phyloP scores from a whole-genome alignment of 2,113 vertebrate species.

The Bufo bufo region DNA sequence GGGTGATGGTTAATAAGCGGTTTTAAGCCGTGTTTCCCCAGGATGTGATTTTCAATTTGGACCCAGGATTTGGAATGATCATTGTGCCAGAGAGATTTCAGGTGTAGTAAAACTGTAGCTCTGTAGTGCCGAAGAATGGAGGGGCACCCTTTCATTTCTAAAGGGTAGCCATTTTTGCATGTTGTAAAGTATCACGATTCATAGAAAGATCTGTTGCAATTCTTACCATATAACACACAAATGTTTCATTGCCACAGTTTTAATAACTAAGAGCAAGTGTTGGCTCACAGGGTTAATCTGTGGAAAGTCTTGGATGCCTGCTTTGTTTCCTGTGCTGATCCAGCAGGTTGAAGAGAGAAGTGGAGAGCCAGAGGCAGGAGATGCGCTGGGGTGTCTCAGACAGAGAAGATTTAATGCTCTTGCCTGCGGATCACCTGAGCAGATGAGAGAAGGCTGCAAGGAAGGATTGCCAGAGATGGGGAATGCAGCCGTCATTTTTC shows the following conservation, averaged over 20 bases:
- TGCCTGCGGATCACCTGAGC: slow-evolving; percentile 57
- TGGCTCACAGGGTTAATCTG: slow-evolving; percentile 37
- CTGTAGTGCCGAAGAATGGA: no score
- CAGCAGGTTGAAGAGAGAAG: slow-evolving; percentile 57
- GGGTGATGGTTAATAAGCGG: no score
- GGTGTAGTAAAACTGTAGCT: no score
- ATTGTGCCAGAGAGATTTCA: no score
- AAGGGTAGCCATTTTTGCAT: neutral
- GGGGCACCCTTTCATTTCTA: neutral
- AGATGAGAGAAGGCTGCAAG: slow-evolving; percentile 56
- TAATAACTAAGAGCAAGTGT: neutral
- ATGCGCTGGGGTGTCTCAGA: slow-evolving; percentile 57
- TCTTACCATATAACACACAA: neutral
- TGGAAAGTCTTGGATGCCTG: neutral
- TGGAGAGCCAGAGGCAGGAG: slow-evolving; percentile 42
- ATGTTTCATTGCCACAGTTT: neutral
- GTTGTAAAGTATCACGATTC: neutral
- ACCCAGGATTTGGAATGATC: no score
- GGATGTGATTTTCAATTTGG: no score
- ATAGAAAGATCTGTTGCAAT: no score
- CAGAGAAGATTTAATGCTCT: slow-evolving; percentile 59
- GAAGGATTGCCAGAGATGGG: slow-evolving; percentile 55
- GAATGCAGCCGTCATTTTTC: slow-evolving; percentile 56
- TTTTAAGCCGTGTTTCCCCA: no score
- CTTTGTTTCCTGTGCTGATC: slow-evolving; percentile 44